phyloP scores from a whole-genome alignment of 64 coral and sea anemone genomes.

The Astreopora myriophthalma region DNA sequence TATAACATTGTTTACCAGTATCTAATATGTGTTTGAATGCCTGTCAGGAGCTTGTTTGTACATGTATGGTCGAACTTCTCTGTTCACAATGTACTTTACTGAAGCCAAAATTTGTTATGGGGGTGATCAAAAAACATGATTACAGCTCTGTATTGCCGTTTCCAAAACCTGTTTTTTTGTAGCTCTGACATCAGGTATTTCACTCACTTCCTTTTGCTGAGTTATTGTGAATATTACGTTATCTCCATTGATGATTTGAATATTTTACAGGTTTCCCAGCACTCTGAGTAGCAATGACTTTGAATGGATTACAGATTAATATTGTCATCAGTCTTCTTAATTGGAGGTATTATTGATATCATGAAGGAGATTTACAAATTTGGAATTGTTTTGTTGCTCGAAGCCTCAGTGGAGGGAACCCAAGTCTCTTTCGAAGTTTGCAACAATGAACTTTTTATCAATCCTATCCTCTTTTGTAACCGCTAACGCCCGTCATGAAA shows the following conservation, averaged over 20 bases:
- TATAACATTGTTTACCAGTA: too few relatives aligned
- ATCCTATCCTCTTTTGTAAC: too few relatives aligned
- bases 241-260: not conserved
- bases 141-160: not conserved
- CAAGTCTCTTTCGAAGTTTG: too few relatives aligned
- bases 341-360: conserved; percentile 41
- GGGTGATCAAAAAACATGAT: not conserved
- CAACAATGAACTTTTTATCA: too few relatives aligned
- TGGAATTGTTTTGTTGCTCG: not conserved
- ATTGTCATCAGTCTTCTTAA: conserved; percentile 6
- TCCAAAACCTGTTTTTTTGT: not conserved
- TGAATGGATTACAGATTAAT: conserved; percentile 8
- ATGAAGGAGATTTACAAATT: not conserved
- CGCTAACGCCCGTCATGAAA: too few relatives aligned
- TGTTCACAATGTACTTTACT: too few relatives aligned
- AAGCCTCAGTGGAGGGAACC: not conserved
- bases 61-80: too few relatives aligned
- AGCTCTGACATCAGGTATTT: not conserved
- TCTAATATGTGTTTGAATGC: too few relatives aligned
- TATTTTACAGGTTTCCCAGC: conserved; percentile 35
- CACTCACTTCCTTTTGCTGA: not conserved
- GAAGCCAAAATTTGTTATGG: too few relatives aligned
- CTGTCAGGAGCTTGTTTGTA: too few relatives aligned
- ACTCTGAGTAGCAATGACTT: conserved; percentile 5
- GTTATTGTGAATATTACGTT: not conserved